Percentiles rank a stretch among this genome's conserved stretches.
Evolutionary conservation across 2,888 invertebrate species (phyloP).

Genomic region (Acanthoscelides obtectus): DNA sequence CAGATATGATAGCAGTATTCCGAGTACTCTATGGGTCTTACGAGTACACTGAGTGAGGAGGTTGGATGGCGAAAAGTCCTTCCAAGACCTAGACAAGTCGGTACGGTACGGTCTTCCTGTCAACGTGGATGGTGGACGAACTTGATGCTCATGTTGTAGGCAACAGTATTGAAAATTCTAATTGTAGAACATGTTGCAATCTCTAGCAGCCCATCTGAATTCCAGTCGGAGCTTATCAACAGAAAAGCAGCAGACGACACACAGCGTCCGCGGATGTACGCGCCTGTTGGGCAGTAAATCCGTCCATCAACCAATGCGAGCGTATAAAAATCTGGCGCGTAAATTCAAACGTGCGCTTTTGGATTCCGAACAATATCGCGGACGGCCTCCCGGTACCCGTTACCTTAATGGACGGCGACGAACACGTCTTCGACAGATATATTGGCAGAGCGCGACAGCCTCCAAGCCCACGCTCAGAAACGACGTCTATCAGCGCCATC

Average conservation of each 20-base stretch:
- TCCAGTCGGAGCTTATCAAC: not conserved
- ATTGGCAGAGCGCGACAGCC: slow-evolving; percentile 35
- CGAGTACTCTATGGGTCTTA: no score
- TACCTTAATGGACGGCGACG: slow-evolving; percentile 4
- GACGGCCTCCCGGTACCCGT: not conserved
- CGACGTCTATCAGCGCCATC: slow-evolving; percentile 40
- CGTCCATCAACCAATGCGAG: not conserved
- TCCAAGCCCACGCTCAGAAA: slow-evolving; percentile 35
- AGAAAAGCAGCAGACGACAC: not conserved
- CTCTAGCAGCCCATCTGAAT: not conserved
- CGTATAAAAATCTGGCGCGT: not conserved
- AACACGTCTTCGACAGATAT: slow-evolving; percentile 2
- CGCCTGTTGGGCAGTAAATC: not conserved
- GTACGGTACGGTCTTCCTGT: no score
- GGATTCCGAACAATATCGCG: not conserved
- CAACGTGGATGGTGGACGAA: no score
- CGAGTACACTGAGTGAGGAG: no score
- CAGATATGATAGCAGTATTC: no score
- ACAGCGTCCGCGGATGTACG: not conserved
- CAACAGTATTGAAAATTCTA: no score
- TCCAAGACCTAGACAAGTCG: no score
- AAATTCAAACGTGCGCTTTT: not conserved
- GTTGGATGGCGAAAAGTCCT: no score
- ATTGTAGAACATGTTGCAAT: not conserved
- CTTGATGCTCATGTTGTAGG: no score